These are phyloP conservation scores for Volucella zonaria DNA, from an alignment of 2,888 invertebrate species.

Conservation along the genomic window DNA sequence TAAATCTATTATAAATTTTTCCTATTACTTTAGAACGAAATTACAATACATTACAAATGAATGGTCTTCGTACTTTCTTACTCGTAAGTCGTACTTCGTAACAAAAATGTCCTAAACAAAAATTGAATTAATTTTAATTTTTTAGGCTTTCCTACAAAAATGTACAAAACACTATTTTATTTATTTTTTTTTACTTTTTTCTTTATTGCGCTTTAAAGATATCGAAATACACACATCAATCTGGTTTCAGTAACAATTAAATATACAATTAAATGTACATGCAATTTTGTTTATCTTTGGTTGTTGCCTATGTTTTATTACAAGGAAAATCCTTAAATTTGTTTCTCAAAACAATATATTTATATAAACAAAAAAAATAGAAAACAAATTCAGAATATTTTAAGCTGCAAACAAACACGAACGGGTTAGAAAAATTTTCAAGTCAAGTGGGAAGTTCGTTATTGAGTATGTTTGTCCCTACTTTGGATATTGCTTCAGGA, in stretches of 20 bases:
- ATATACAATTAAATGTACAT: constrained; percentile 52
- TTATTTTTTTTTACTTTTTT: constrained; percentile 4
- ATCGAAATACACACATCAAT: constrained; percentile 38
- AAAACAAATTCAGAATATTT: constrained; percentile 12
- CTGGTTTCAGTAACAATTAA: constrained; percentile 29
- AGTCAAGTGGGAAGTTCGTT: no score
- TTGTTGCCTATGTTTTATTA: constrained; percentile 31
- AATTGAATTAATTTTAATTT: constrained; percentile 4
- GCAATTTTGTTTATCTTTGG: constrained; percentile 56
- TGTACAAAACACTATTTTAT: no score
- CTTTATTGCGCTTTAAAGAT: constrained; percentile 10
- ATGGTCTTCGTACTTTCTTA: constrained; percentile 1
- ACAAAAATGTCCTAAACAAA: no score
- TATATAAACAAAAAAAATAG: no score
- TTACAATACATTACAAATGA: constrained; percentile 6
- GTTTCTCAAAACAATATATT: no score
- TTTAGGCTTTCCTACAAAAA: background rate
- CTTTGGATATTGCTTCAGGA: no score
- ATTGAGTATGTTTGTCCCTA: no score
- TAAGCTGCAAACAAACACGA: no score
- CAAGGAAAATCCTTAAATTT: background rate
- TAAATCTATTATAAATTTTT: constrained; percentile 38
- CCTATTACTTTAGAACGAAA: constrained; percentile 31
- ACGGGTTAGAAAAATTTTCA: no score
- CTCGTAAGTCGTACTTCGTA: no score